phyloP scores from a whole-genome alignment of 2,888 invertebrate species.

The Rhabditophanes sp. region DNA sequence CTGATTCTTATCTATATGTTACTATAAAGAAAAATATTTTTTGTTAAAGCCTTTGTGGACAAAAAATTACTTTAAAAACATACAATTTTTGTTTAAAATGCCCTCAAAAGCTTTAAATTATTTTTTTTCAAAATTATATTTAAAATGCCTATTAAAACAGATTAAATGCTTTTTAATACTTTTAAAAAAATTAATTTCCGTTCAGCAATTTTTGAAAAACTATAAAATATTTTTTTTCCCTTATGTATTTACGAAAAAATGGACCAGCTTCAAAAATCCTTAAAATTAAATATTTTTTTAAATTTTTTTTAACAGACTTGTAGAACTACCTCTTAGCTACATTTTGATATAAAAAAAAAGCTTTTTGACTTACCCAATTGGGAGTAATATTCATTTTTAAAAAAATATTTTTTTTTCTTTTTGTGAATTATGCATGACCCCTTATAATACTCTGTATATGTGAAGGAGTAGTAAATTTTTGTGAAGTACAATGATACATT shows the following conservation, averaged over 20 bases:
- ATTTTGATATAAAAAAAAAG: slow-evolving; percentile 2
- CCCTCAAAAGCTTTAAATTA: too few species aligned
- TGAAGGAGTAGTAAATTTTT: too few species aligned
- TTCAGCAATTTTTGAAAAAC: slow-evolving; percentile 23
- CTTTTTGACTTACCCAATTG: not conserved
- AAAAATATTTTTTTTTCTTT: too few species aligned
- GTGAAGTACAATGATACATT: too few species aligned
- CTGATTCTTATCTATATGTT: too few species aligned
- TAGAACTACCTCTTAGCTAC: not conserved
- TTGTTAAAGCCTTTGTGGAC: not conserved
- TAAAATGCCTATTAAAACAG: not conserved
- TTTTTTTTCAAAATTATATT: too few species aligned
- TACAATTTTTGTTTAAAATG: not conserved
- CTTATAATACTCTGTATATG: too few species aligned
- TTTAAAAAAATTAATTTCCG: slow-evolving; percentile 18
- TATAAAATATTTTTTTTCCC: not conserved
- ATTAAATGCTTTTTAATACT: slow-evolving; percentile 1
- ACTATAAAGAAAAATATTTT: not conserved
- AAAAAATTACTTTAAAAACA: slow-evolving; percentile 1
- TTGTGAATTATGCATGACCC: too few species aligned
- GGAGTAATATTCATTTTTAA: slow-evolving; percentile 2
- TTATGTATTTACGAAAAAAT: not conserved
- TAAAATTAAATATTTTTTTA: slow-evolving; percentile 1
- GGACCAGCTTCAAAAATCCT: not conserved
- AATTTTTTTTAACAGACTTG: slow-evolving; percentile 2